Evolutionary conservation across 2,113 vertebrate species (phyloP).

Genomic region (Phasianus colchicus): DNA sequence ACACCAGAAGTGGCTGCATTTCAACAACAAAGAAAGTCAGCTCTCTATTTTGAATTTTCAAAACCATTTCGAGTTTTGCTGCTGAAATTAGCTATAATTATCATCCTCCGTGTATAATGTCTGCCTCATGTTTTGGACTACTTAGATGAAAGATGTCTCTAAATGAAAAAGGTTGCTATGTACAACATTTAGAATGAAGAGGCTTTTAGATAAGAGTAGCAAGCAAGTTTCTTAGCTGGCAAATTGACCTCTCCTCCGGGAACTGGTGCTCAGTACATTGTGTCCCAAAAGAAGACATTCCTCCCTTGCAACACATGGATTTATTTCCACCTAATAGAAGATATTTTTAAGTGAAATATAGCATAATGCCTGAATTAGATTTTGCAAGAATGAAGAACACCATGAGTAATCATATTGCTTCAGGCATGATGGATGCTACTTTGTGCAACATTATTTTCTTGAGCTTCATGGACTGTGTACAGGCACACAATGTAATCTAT

Average conservation of each 20-base stretch:
- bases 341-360: constrained; percentile 26
- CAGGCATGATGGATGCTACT: constrained; percentile 9
- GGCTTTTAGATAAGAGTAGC: background rate
- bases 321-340: constrained; percentile 13
- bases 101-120: background rate
- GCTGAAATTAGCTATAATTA: background rate
- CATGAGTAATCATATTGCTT: constrained; percentile 1
- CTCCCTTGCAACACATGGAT: background rate
- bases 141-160: constrained; percentile 8
- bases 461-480: background rate
- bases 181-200: background rate
- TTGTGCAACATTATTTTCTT: constrained; percentile 36
- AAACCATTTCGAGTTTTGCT: background rate
- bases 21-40: background rate
- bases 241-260: constrained; percentile 26
- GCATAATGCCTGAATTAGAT: constrained; percentile 45
- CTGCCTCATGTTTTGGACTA: background rate
- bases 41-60: background rate
- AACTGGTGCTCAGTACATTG: background rate
- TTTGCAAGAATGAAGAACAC: background rate
- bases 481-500: constrained; percentile 2
- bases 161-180: background rate
- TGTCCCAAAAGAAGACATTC: background rate
- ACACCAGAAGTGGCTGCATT: background rate
- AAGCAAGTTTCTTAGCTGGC: background rate